Percentiles rank a stretch among this genome's conserved stretches.
Evolutionary conservation across 1,140 invertebrate genomes (phyloP).

Genomic region (Eupeodes corollae): DNA sequence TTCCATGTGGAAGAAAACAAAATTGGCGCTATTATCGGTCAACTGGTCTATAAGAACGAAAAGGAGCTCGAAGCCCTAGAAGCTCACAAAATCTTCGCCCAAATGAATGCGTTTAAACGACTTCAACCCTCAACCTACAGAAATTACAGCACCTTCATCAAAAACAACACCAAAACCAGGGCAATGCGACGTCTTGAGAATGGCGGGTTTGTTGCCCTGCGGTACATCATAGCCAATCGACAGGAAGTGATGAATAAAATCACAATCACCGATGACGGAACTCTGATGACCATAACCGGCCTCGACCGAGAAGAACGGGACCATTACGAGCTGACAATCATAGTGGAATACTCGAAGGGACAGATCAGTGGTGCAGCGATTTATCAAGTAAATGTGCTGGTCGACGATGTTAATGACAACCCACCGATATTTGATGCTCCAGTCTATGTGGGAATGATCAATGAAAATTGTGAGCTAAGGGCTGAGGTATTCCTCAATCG

Average conservation of each 20-base stretch:
- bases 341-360: constrained; percentile 59
- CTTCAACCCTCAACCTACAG: constrained; percentile 16
- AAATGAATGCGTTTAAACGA: background rate
- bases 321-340: constrained; percentile 65
- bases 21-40: constrained; percentile 61
- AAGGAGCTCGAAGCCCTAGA: constrained; percentile 21
- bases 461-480: constrained; percentile 61
- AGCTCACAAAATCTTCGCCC: no score
- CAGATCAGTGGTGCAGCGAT: constrained; percentile 53
- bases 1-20: constrained; percentile 71
- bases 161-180: no score
- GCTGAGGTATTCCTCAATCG: constrained; percentile 60
- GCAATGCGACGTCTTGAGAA: constrained; percentile 10
- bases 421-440: constrained; percentile 64
- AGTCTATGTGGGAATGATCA: constrained; percentile 64
- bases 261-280: constrained; percentile 63
- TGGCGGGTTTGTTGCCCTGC: constrained; percentile 36
- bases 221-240: constrained; percentile 67
- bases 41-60: constrained; percentile 51
- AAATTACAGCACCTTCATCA: constrained; percentile 14
- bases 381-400: constrained; percentile 64
- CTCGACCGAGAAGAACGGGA: constrained; percentile 66
- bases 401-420: constrained; percentile 87
- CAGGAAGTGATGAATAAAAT: constrained; percentile 65
- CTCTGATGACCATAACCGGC: constrained; percentile 59